A percentile compares a stretch with the other conserved stretches of the same genome.
phyloP scores from a whole-genome alignment of 2,888 invertebrate species.

The Exephanes ischioxanthus region DNA sequence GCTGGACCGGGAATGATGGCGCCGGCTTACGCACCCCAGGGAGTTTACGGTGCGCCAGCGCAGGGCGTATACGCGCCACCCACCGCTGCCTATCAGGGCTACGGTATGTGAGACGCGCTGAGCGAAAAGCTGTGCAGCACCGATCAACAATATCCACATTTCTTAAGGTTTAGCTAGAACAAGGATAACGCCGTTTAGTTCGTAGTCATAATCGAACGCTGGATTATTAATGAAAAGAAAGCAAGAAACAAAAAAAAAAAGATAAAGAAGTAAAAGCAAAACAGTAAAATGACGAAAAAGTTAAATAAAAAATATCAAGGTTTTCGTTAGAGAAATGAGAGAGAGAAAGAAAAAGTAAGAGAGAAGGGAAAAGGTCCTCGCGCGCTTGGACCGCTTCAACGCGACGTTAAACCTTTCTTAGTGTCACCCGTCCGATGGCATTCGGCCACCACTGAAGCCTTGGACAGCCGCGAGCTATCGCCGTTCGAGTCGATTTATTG shows the following conservation, averaged over 20 bases:
- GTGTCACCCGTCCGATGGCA: conserved; percentile 49
- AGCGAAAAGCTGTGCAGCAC: conserved; percentile 71
- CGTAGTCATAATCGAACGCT: conserved; percentile 74
- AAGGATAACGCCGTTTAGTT: conserved; percentile 73
- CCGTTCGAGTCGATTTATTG: conserved; percentile 52
- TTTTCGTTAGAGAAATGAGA: conserved; percentile 41
- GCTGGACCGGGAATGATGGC: conserved; percentile 94
- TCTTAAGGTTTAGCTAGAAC: conserved; percentile 82
- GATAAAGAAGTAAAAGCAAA: conserved; percentile 36
- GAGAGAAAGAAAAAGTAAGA: conserved; percentile 56
- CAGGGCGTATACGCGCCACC: conserved; percentile 86
- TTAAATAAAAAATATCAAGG: conserved; percentile 25
- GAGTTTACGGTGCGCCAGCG: conserved; percentile 81
- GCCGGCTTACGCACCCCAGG: conserved; percentile 87
- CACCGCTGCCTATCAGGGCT: conserved; percentile 88
- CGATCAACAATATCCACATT: conserved; percentile 81
- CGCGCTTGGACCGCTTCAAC: conserved; percentile 45
- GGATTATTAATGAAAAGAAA: conserved; percentile 69
- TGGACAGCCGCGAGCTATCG: conserved; percentile 45
- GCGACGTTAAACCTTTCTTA: conserved; percentile 42
- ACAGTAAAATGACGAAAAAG: conserved; percentile 12
- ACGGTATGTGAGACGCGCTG: conserved; percentile 87
- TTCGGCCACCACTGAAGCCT: conserved; percentile 45
- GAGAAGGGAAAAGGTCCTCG: conserved; percentile 32
- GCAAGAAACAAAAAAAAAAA: conserved; percentile 55